These are phyloP conservation scores for Sympetrum striolatum DNA, from an alignment of 2,888 invertebrate species.

Conservation along the genomic window DNA sequence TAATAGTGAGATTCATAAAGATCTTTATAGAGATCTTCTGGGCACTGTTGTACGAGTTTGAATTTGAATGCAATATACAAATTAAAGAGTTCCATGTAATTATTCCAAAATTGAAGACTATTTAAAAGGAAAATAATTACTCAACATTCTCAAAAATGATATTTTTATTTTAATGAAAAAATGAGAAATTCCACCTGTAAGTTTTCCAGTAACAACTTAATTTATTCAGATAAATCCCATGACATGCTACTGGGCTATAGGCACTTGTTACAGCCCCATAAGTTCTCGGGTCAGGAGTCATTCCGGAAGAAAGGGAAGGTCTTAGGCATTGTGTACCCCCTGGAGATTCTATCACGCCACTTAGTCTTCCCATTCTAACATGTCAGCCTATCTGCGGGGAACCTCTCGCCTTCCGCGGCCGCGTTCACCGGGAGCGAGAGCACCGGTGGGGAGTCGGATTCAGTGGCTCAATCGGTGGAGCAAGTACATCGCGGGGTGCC, in stretches of 20 bases:
- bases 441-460: not conserved
- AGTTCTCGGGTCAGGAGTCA: not conserved
- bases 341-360: not conserved
- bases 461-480: not conserved
- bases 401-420: not conserved
- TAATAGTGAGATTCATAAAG: too few species aligned
- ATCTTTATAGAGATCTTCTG: too few species aligned
- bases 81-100: too few species aligned
- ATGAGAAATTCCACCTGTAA: too few species aligned
- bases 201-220: too few species aligned
- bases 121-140: too few species aligned
- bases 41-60: too few species aligned
- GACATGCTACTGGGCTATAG: not conserved
- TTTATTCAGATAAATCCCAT: not conserved
- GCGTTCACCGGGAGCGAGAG: not conserved
- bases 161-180: too few species aligned
- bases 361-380: not conserved
- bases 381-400: slow-evolving; percentile 14
- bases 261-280: not conserved
- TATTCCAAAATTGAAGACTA: too few species aligned
- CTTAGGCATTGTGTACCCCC: not conserved
- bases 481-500: slow-evolving; percentile 28
- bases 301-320: not conserved
- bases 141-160: too few species aligned
- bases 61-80: too few species aligned